Percentiles rank a stretch among this genome's conserved stretches.
Conservation (phyloP, 2,113 vertebrate species). For the Anguilla rostrata region DNA sequence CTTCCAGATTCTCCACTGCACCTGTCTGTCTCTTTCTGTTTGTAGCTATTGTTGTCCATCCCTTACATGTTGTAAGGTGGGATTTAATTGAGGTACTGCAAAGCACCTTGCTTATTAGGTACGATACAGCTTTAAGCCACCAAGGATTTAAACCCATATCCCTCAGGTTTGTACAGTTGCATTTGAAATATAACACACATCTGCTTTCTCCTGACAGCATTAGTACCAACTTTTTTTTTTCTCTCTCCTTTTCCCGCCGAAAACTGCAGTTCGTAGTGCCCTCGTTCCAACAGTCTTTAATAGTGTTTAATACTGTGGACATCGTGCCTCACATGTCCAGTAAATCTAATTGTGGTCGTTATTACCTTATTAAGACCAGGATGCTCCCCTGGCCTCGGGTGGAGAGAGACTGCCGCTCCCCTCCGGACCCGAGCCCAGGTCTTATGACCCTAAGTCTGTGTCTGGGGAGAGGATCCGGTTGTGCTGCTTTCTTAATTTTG, state of each 20-base stretch:
- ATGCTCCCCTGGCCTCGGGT: conserved; percentile 2
- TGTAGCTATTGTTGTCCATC: neutral
- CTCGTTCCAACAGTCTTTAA: neutral
- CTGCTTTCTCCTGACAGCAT: neutral
- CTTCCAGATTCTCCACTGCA: neutral
- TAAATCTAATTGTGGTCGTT: conserved; percentile 59
- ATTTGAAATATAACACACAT: neutral
- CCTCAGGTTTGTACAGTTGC: neutral
- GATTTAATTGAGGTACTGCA: neutral
- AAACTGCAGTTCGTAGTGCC: neutral
- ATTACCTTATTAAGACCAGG: conserved; percentile 53
- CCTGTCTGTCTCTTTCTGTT: neutral
- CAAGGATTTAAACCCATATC: neutral
- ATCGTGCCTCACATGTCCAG: conserved; percentile 63
- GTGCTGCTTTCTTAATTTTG: neutral
- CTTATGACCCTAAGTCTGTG: neutral
- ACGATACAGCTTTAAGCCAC: neutral
- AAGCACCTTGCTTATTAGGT: neutral
- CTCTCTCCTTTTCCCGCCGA: neutral
- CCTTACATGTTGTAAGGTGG: neutral
- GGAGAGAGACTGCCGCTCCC: neutral
- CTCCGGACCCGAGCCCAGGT: neutral
- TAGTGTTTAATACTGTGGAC: conserved; percentile 16
- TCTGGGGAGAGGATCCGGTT: neutral
- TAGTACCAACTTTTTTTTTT: neutral